Evolutionary conservation across 2,113 vertebrate genomes (phyloP), one percentile per base, ranked within the genome.

Genomic region (Labeo catla): DNA sequence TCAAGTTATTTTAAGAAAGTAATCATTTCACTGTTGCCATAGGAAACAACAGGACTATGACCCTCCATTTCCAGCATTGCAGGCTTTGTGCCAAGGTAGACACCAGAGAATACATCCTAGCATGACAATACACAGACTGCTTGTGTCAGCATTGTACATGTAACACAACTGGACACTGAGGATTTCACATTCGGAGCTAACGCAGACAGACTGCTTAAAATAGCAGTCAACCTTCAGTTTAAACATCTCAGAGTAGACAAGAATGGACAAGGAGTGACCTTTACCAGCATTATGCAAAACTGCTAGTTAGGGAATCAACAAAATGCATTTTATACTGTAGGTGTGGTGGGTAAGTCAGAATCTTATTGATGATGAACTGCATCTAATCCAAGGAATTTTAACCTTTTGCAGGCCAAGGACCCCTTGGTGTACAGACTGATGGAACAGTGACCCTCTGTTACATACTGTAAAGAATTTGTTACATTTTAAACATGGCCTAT

Each of bases 1-100:
- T 68, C 50, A 73, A 73, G 81, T 85, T 85, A 76, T 85, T 78
- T 85, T 76, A 76, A 85, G 76, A 80, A 57, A 45, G 84, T 70
- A 85, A 68, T 86, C 36, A 57, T 86, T 86, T 80, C 76, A 59
- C 76, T 57, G 84, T 86, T 86, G 84, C 84, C 76, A 86, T 86
- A 86, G 84, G 84, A 61, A 79, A 86, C 84, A 78, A 80, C 81
- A 54, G 81, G 68, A 70, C 73, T 43, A 23, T 36, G 57, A 78
- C 59, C 65, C n/a, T 70, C 36, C 34, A 70, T 59, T 57, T 72
- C 49, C 47, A 86, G 84, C 76, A 59, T 28, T 8, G n/a, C 23
- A 8, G 63, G 77, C 13, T 80, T 66, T 54, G 63, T 70, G n/a
- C 50, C 28, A 16, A 43, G 16, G 19, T 11, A 77, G 70, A 28